Evolutionary conservation across 2,797 vertebrate genomes (phyloP), one percentile per base, ranked within the genome.

Genomic region (Takifugu rubripes): DNA sequence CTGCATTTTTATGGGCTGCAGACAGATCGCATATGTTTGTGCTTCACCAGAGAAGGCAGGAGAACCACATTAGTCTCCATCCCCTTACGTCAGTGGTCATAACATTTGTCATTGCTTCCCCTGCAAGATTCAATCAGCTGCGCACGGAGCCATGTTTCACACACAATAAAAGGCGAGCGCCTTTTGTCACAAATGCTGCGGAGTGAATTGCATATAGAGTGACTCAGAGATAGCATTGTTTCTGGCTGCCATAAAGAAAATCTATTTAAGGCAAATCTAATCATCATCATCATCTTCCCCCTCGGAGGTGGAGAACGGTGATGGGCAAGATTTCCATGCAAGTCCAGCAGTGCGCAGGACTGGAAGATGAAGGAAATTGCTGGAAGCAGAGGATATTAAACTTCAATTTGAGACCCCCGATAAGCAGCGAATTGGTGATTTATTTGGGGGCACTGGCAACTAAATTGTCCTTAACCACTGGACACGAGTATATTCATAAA

Each of bases 231-330:
- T 87, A 87, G 83, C 83, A 87, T 87, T 89, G 84, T 88, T 89
- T 87, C 87, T 88, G 78, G 71, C 74, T 72, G 71, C 83, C 84
- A 85, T 85, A 84, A 84, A 75, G 26, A 52, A 85, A 88, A 90
- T 87, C 76, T 88, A 87, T 87, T 89, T 89, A 83, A 83, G 78
- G 84, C 77, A 85, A 90, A 89, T 89, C 81, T 85, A 89, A 91
- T 90, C 85, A 88, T 83, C 83, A 88, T 83, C 83, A 81, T 87
- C 84, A 91, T 88, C 87, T 89, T 77, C 78, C 68, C 74, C 82
- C 70, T 86, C 74, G 54, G 72, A 87, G 80, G 79, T 86, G 85
- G 83, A 72, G 83, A 84, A 80, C 75, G 52, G 75, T 65, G 84
- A 84, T 88, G 68, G 82, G 78, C 78, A 65, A 84, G 80, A 87